Evolutionary conservation across 2,797 vertebrate genomes (phyloP), one percentile per base, ranked within the genome.

Genomic region (Acrossocheilus wenchowensis): DNA sequence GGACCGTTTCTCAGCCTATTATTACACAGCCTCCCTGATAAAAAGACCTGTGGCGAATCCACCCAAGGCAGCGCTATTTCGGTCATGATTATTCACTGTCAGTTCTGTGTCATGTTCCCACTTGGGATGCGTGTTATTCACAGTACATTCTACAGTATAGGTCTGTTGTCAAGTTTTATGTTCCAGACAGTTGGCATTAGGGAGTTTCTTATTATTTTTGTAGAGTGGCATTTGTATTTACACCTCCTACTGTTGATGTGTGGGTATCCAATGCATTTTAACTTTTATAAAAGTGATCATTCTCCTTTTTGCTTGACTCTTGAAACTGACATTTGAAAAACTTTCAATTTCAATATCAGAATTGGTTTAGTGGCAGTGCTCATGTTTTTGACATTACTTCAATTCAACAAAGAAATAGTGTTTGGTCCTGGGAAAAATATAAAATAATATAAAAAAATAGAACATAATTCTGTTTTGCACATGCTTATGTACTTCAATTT

Each of bases 191-290:
- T 30, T 43, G 80, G 72, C 50, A 39, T n/a, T 78, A 34, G 41
- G 39, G 41, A 69, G 62, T 87, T 87, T 50, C 14, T 78, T 52
- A 60, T 78, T 82, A 72, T 71, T 83, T 78, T 50, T 34, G 72
- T 43, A 14, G 5, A 71, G 66, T 41, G 62, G 39, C 45, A 77
- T 82, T 21, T 80, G 15, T 30, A 45, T 10, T 43, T 43, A 69
- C 60, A 68, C 71, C 69, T 82, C 72, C 75, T 21, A 64, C 57
- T 45, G 41, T 2, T 80, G 57, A 64, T 45, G 78, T 64, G 5
- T 79, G 54, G 15, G 17, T 64, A 79, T 80, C 39, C 15, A 80
- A 30, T 21, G 34, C 36, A 62, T 66, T 52, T 7, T 5, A 17
- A n/a, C 19, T 82, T 86, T 77, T 68, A 77, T 77, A 81, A 52